Conservation (phyloP, 2,888 invertebrate genomes). For the Athetis lepigone region DNA sequence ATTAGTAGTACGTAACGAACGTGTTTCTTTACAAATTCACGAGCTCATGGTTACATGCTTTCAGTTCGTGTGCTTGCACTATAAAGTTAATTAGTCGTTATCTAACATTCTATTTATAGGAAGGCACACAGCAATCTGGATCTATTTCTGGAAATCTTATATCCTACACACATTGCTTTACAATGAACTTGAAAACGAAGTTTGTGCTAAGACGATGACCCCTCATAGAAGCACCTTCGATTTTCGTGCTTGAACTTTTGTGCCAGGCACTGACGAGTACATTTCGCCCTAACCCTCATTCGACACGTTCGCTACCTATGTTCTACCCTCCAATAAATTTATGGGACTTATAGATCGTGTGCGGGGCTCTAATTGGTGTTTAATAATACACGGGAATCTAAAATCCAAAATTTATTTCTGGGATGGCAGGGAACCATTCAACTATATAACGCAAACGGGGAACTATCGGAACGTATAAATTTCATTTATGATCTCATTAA, state of each 20-base stretch:
- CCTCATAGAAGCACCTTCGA: slow-evolving; percentile 66
- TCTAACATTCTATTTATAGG: slow-evolving; percentile 48
- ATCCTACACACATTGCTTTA: slow-evolving; percentile 44
- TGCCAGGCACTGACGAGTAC: slow-evolving; percentile 81
- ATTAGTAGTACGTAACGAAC: not conserved
- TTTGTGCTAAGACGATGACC: slow-evolving; percentile 58
- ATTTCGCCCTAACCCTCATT: slow-evolving; percentile 77
- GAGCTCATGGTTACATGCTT: slow-evolving; percentile 4
- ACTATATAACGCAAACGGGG: slow-evolving; percentile 9
- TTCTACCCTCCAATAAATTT: slow-evolving; percentile 71
- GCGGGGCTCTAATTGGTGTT: slow-evolving; percentile 65
- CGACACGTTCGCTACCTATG: slow-evolving; percentile 66
- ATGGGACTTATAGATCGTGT: slow-evolving; percentile 56
- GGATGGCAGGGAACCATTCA: too few relatives aligned
- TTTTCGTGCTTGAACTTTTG: slow-evolving; percentile 64
- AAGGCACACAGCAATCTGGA: slow-evolving; percentile 29
- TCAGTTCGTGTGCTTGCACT: slow-evolving; percentile 28
- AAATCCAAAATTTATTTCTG: slow-evolving; percentile 31
- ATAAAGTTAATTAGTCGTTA: slow-evolving; percentile 52
- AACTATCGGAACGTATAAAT: slow-evolving; percentile 16
- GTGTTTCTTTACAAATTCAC: slow-evolving; percentile 16
- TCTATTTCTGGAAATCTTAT: slow-evolving; percentile 53
- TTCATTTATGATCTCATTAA: slow-evolving; percentile 48
- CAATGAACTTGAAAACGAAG: slow-evolving; percentile 59
- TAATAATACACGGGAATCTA: slow-evolving; percentile 58